Conservation (phyloP, 2,888 invertebrate genomes). For the Linnaemya tessellans region DNA sequence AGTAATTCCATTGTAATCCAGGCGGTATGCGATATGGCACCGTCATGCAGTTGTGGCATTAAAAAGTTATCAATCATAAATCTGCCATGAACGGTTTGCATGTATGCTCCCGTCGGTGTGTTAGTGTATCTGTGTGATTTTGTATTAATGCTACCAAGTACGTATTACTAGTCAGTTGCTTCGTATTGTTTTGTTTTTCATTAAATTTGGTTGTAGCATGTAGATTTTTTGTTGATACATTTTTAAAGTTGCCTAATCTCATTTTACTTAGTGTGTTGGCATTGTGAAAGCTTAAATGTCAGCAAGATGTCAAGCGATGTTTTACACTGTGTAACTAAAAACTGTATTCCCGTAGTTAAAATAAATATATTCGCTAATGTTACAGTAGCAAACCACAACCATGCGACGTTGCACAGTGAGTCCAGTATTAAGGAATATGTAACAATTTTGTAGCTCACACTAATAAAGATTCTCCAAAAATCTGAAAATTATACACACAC, state of each 20-base stretch:
- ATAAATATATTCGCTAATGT: slow-evolving; percentile 30
- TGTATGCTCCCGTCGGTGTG: slow-evolving; percentile 10
- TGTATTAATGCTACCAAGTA: slow-evolving; percentile 60
- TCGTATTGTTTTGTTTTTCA: slow-evolving; percentile 14
- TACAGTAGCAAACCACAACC: background rate
- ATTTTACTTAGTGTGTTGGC: slow-evolving; percentile 58
- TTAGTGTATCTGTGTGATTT: slow-evolving; percentile 27
- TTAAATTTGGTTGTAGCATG: background rate
- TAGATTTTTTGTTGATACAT: slow-evolving; percentile 1
- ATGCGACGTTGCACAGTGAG: background rate
- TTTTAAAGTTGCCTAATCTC: slow-evolving; percentile 41
- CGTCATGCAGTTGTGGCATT: no score
- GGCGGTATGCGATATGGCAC: no score
- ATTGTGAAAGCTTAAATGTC: slow-evolving; percentile 70
- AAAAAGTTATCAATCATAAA: no score
- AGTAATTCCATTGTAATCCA: no score
- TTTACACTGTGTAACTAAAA: slow-evolving; percentile 61
- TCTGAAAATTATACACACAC: no score
- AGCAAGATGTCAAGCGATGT: slow-evolving; percentile 70
- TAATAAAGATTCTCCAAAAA: no score
- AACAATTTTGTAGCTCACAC: no score
- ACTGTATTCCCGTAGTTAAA: slow-evolving; percentile 58
- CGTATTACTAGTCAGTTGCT: slow-evolving; percentile 53
- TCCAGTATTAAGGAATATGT: background rate
- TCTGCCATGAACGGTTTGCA: slow-evolving; percentile 7